Evolutionary conservation across 2,888 invertebrate species (phyloP), one percentile per base, ranked within the genome.

Genomic region (Oscheius sp.): DNA sequence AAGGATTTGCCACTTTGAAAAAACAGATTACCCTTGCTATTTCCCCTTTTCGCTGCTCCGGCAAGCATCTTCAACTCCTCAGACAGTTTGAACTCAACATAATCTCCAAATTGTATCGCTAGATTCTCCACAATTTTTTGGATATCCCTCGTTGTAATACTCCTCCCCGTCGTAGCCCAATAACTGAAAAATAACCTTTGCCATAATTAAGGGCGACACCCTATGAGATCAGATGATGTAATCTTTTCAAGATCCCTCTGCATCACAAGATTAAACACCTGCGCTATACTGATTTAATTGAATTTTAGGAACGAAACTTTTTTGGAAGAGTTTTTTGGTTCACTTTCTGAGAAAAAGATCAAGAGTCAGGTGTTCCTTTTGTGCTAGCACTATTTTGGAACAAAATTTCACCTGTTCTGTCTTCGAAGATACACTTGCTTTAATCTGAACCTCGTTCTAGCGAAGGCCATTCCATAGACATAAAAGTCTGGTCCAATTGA

Each of bases 361-460:
- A n/a, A n/a, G n/a, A n/a, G n/a, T n/a, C n/a, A n/a, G n/a, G n/a
- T n/a, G n/a, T n/a, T n/a, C n/a, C n/a, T n/a, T n/a, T n/a, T n/a
- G n/a, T n/a, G n/a, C n/a, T n/a, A n/a, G n/a, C n/a, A n/a, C n/a
- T n/a, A 37, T 10, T 37, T 37, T 37, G 37, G 23, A 20, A 4
- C 20, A 53, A 53, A 10, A 53, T 6, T 23, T 48, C 25, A 75
- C 73, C 65, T 63, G 42, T 78, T 70, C 61, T 78, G 78, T 34
- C 76, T 23, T 34, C 75, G 70, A 3, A 81, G 65, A 46, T 73
- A 70, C n/a, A 81, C 79, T 70, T 81, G 78, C 55, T 81, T 78
- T 39, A 81, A 61, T n/a, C 81, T 64, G 50, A 81, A 81, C 10
- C 81, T 48, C 6, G 78, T 80, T 53, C 79, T 65, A 6, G 75